These are phyloP conservation scores for Rhyacophila brunnea DNA, from an alignment of 1,140 invertebrate species.

Conservation along the genomic window DNA sequence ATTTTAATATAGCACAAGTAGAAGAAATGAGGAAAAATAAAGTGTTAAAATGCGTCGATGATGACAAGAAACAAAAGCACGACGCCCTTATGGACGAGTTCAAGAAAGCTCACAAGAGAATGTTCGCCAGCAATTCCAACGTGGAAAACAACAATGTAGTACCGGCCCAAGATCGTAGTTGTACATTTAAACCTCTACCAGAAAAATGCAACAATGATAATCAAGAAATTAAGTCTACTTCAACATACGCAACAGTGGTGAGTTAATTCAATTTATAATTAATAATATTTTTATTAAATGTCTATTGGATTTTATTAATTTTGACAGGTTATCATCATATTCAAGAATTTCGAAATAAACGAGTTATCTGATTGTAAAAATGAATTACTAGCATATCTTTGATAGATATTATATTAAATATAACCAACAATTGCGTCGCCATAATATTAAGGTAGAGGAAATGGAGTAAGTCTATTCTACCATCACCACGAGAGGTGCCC, in stretches of 20 bases:
- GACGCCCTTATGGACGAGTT: constrained; percentile 84
- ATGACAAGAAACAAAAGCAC: constrained; percentile 65
- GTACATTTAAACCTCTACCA: neutral
- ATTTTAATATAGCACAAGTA: constrained; percentile 38
- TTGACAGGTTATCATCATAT: too few species aligned
- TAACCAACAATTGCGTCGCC: too few species aligned
- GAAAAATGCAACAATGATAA: neutral
- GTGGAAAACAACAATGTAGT: neutral
- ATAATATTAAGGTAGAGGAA: too few species aligned
- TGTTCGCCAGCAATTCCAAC: constrained; percentile 62
- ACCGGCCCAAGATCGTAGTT: neutral
- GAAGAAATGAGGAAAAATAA: constrained; percentile 50
- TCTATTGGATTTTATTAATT: too few species aligned
- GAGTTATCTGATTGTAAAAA: too few species aligned
- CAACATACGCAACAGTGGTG: neutral
- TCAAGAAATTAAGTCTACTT: neutral
- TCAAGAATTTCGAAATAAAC: too few species aligned
- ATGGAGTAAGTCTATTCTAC: too few species aligned
- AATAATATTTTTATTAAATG: too few species aligned
- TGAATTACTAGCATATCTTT: too few species aligned
- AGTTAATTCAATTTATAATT: neutral
- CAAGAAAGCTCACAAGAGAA: constrained; percentile 78
- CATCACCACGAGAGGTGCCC: too few species aligned
- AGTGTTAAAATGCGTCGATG: constrained; percentile 45
- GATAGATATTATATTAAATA: too few species aligned